A percentile compares a stretch with the other conserved stretches of the same genome.
Conservation (phyloP, 1,140 invertebrate species). For the Drosophila kikkawai region DNA sequence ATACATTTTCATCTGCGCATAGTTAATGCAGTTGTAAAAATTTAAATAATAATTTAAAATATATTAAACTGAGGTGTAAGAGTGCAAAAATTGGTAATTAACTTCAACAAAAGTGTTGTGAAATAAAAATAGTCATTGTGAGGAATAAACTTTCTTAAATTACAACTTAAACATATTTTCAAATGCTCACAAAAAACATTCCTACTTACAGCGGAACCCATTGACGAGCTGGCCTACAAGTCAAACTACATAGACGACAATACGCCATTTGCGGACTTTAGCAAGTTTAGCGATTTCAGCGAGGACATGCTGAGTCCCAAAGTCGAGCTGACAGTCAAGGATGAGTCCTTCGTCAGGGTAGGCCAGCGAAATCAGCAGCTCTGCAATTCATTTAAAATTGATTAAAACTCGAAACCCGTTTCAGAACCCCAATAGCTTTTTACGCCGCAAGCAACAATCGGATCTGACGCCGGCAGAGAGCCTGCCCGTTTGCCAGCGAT, state of each 20-base stretch:
- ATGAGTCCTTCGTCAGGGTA: conserved; percentile 66
- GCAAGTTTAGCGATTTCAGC: conserved; percentile 62
- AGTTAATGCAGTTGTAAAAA: conserved; percentile 2
- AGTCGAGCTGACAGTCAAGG: conserved; percentile 62
- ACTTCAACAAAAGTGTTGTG: too few species aligned
- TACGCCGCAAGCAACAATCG: conserved; percentile 70
- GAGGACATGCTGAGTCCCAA: conserved; percentile 73
- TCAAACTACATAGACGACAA: conserved; percentile 75
- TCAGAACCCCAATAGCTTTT: conserved; percentile 69
- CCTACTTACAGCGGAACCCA: conserved; percentile 58
- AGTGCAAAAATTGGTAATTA: too few species aligned
- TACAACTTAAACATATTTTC: too few species aligned
- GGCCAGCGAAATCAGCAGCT: background rate
- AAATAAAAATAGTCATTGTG: too few species aligned
- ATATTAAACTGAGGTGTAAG: too few species aligned
- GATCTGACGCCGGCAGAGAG: conserved; percentile 60
- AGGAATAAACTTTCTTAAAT: too few species aligned
- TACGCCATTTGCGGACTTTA: conserved; percentile 73
- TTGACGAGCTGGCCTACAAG: conserved; percentile 71
- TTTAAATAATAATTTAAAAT: background rate
- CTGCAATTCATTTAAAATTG: background rate
- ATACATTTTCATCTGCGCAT: conserved; percentile 26
- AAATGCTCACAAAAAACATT: background rate
- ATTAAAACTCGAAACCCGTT: background rate
- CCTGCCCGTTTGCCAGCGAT: conserved; percentile 77